These are phyloP conservation scores for Lasioglossum zephyrum DNA, from an alignment of 2,888 invertebrate species.

Conservation along the genomic window DNA sequence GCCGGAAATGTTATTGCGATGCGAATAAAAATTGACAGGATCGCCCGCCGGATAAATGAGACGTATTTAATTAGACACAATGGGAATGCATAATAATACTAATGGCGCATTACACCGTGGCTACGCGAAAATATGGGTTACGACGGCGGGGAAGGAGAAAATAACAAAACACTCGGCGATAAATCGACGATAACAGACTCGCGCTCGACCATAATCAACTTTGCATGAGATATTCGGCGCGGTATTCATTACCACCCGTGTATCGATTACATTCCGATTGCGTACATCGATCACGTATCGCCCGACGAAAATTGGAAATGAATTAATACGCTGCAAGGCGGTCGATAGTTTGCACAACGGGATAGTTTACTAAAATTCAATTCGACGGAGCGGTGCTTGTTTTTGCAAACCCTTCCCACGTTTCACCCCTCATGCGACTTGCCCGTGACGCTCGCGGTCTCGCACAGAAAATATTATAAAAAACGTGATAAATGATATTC, in stretches of 20 bases:
- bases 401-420: background rate
- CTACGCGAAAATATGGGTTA: conserved; percentile 5
- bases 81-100: conserved; percentile 1
- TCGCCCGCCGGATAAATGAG: background rate
- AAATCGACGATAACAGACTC: conserved; percentile 5
- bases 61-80: background rate
- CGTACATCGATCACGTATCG: conserved; percentile 3
- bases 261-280: background rate
- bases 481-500: too few species aligned
- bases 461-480: too few species aligned
- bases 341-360: background rate
- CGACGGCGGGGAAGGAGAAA: background rate
- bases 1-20: background rate
- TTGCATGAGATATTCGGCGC: background rate
- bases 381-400: background rate
- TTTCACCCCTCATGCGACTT: too few species aligned
- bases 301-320: conserved; percentile 7
- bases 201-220: conserved; percentile 5
- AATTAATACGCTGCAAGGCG: conserved; percentile 5
- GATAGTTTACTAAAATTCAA: background rate
- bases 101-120: background rate
- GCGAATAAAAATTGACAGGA: background rate
- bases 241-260: background rate
- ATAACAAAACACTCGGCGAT: background rate
- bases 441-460: too few species aligned